Conservation (phyloP, 1,140 invertebrate species). For the Temnothorax longispinosus region DNA sequence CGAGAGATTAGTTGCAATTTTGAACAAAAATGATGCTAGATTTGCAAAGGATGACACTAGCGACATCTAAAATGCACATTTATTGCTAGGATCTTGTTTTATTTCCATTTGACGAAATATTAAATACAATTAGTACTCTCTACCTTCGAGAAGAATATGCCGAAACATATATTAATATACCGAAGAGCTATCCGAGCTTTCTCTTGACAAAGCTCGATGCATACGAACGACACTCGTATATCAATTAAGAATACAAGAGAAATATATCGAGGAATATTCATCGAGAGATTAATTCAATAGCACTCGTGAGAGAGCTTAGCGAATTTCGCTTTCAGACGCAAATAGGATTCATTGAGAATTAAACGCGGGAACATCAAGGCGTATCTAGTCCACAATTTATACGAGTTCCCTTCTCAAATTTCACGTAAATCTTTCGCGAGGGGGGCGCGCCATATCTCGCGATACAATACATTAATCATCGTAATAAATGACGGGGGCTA, state of each 20-base stretch:
- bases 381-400: slow-evolving; percentile 30
- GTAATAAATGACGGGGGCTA: slow-evolving; percentile 27
- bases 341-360: slow-evolving; percentile 45
- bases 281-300: slow-evolving; percentile 59
- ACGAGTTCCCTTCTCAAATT: background rate
- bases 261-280: slow-evolving; percentile 54
- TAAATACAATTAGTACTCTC: slow-evolving; percentile 6
- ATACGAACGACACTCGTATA: slow-evolving; percentile 46
- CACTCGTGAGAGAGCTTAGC: slow-evolving; percentile 38
- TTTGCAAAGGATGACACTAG: background rate
- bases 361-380: slow-evolving; percentile 34
- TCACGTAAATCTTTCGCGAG: slow-evolving; percentile 8
- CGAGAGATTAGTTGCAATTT: background rate
- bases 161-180: slow-evolving; percentile 4
- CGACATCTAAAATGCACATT: background rate
- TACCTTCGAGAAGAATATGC: background rate
- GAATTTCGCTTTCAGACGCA: slow-evolving; percentile 38
- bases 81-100: background rate
- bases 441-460: background rate
- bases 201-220: slow-evolving; percentile 34
- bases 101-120: slow-evolving; percentile 2
- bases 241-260: slow-evolving; percentile 54
- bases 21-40: background rate
- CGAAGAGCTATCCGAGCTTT: background rate
- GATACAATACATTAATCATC: slow-evolving; percentile 49